A percentile compares a stretch with the other conserved stretches of the same genome.
phyloP scores from a whole-genome alignment of 2,797 vertebrate genomes.

The Vireo griseus region DNA sequence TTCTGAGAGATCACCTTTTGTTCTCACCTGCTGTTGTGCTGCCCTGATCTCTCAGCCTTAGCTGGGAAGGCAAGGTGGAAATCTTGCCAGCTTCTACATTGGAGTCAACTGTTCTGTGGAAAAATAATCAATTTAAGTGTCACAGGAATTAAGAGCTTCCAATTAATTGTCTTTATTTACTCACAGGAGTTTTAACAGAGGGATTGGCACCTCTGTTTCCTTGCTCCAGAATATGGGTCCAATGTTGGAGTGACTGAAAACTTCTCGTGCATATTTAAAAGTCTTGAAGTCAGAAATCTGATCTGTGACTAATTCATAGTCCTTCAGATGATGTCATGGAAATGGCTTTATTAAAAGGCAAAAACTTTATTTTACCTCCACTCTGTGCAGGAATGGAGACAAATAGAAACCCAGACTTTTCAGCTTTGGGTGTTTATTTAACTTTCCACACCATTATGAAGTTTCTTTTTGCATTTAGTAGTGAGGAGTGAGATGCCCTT shows the following conservation, averaged over 20 bases:
- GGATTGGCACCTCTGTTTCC: background rate
- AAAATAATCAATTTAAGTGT: background rate
- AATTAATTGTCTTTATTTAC: background rate
- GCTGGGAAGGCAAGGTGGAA: background rate
- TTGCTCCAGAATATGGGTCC: accelerated
- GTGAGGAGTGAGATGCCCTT: background rate
- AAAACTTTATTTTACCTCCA: background rate
- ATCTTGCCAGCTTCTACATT: background rate
- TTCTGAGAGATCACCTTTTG: background rate
- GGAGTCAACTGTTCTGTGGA: background rate
- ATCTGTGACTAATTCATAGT: background rate
- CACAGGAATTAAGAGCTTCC: background rate
- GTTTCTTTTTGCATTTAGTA: background rate
- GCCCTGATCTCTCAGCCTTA: background rate
- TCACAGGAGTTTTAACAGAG: background rate
- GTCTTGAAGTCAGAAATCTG: background rate
- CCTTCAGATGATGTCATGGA: background rate
- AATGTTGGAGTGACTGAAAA: accelerated
- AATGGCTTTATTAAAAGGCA: background rate
- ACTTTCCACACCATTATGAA: background rate
- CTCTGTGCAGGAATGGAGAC: background rate
- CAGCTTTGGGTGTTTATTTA: background rate
- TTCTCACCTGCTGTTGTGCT: background rate
- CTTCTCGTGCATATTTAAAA: background rate
- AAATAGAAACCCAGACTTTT: background rate